Evolutionary conservation across 1,140 invertebrate genomes (phyloP), one percentile per base, ranked within the genome.

Genomic region (Ceratina japonica): DNA sequence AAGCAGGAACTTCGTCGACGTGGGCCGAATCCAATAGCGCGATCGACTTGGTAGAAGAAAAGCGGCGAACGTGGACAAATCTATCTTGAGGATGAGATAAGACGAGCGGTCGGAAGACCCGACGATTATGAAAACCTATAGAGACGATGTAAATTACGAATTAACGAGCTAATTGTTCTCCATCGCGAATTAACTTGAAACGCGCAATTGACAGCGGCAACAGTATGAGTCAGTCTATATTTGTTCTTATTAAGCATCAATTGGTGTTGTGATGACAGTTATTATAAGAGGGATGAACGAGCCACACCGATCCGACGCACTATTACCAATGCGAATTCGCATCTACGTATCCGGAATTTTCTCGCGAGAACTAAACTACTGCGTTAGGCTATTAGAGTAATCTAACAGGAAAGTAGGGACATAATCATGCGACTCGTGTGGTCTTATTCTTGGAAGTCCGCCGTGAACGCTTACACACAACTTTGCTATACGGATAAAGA

Each of bases 221-320:
- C 79, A 62, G 54, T 59, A 72, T 64, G 76, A 72, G 63, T 75
- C 54, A 75, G 58, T 58, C 74, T 76, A 82, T 82, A 86, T 85
- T 86, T 27, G 49, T 79, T 86, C 80, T 85, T 79, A 82, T 86
- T 85, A 85, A 85, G 83, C 80, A 80, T 73, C 80, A 86, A 86
- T 85, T 86, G 80, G n/a, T 62, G 58, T 82, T 79, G 44, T 52
- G 75, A 81, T 78, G 82, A 66, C 73, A 80, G 73, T 70, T 82
- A 63, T 63, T 79, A 63, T 31, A 80, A 68, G 71, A 62, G 27
- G 64, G 59, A 84, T 31, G 58, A 49, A 12, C 44, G 31, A 75
- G 59, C 56, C 24, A 68, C 24, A 68, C 24, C 56, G 58, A 80
- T 82, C 66, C 37, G 59, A n/a, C 62, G 31, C n/a, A 13, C 37